Conservation (phyloP, 1,140 invertebrate genomes). For the Drosophila kikkawai region DNA sequence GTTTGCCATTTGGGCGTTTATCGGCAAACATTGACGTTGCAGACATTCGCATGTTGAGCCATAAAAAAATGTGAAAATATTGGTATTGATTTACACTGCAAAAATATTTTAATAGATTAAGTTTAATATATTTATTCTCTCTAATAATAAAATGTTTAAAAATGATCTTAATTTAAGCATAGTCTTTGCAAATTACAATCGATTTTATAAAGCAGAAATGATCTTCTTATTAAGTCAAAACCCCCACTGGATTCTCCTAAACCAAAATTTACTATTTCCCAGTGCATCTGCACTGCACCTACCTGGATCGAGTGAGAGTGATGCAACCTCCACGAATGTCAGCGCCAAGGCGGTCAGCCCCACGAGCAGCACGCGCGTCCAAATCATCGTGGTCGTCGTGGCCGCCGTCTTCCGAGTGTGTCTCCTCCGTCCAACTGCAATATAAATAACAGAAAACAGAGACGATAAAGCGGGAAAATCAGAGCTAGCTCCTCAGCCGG, state of each 20-base stretch:
- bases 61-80: constrained; percentile 58
- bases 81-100: constrained; percentile 23
- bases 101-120: background rate
- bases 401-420: constrained; percentile 12
- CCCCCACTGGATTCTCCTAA: background rate
- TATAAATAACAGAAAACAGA: constrained; percentile 58
- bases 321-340: constrained; percentile 76
- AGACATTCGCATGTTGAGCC: constrained; percentile 47
- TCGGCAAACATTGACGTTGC: constrained; percentile 64
- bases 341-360: constrained; percentile 71
- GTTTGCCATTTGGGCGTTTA: constrained; percentile 55
- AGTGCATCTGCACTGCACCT: constrained; percentile 27
- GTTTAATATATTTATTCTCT: no score
- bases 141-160: no score
- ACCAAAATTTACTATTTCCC: background rate
- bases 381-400: constrained; percentile 67
- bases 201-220: background rate
- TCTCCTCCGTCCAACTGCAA: constrained; percentile 52
- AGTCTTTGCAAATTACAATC: background rate
- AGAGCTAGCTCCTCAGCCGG: constrained; percentile 50
- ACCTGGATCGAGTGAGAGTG: constrained; percentile 84
- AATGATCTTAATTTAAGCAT: no score
- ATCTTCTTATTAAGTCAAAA: background rate
- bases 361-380: constrained; percentile 75
- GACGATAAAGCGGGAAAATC: constrained; percentile 35